Percentiles rank a stretch among this genome's conserved stretches.
Conservation (phyloP, 2,888 invertebrate genomes). For the Drosophila longiperda region DNA sequence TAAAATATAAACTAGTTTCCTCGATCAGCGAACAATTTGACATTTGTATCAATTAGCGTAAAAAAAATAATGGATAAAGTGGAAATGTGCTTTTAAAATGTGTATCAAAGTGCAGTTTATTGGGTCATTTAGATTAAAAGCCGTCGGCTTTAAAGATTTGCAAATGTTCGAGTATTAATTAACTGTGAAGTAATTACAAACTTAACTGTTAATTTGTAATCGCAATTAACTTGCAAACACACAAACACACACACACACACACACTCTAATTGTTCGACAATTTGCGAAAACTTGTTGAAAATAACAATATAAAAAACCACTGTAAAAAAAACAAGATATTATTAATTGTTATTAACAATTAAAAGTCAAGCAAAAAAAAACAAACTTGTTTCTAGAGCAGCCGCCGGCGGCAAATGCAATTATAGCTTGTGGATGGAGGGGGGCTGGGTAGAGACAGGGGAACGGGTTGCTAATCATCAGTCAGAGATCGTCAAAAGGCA, state of each 20-base stretch:
- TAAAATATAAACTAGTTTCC: not conserved
- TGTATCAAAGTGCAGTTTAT: slow-evolving; percentile 4
- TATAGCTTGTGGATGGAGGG: slow-evolving; percentile 14
- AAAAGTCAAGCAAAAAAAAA: slow-evolving; percentile 30
- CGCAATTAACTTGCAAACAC: not conserved
- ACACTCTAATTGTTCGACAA: slow-evolving; percentile 31
- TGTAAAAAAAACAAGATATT: slow-evolving; percentile 22
- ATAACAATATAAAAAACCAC: not conserved
- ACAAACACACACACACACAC: not conserved
- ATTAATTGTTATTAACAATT: slow-evolving; percentile 64
- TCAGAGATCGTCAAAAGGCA: slow-evolving; percentile 31
- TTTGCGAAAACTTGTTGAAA: slow-evolving; percentile 5
- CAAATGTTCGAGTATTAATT: not conserved
- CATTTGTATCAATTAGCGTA: not conserved
- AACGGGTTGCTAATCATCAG: slow-evolving; percentile 9
- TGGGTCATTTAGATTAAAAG: not conserved
- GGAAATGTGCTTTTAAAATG: not conserved
- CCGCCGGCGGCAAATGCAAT: slow-evolving; percentile 66
- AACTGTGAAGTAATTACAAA: slow-evolving; percentile 2
- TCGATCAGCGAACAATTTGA: not conserved
- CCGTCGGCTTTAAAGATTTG: slow-evolving; percentile 7
- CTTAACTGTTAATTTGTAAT: not conserved
- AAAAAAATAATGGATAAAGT: not conserved
- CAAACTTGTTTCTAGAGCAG: slow-evolving; percentile 56
- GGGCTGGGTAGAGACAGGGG: not conserved